Conservation (phyloP, 1,140 invertebrate genomes). For the Trachymyrmex septentrionalis region DNA sequence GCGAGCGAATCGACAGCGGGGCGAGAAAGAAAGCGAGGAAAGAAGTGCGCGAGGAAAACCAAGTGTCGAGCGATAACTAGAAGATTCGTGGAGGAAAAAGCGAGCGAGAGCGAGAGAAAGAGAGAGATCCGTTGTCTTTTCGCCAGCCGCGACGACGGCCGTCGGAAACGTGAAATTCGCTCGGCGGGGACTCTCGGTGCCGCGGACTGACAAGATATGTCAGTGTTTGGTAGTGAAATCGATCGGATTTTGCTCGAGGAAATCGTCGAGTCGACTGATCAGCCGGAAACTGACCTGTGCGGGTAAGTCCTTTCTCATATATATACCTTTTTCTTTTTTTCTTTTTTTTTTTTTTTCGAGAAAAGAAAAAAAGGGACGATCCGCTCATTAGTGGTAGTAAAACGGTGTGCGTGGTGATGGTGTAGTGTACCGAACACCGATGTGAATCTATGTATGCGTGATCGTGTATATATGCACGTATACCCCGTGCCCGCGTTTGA, state of each 20-base stretch:
- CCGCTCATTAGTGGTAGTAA: neutral
- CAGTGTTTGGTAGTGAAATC: constrained; percentile 83
- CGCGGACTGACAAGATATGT: constrained; percentile 83
- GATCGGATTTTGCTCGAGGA: constrained; percentile 85
- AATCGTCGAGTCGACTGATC: constrained; percentile 85
- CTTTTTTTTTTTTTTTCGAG: neutral
- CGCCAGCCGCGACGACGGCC: constrained; percentile 69
- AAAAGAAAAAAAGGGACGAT: neutral
- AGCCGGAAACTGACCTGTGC: constrained; percentile 83
- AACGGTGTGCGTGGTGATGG: too few species aligned
- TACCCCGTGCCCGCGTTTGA: constrained; percentile 44
- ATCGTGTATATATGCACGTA: neutral
- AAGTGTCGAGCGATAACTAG: constrained; percentile 17
- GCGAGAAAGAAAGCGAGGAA: neutral
- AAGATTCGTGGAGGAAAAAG: neutral
- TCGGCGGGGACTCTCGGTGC: constrained; percentile 71
- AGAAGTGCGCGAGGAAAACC: constrained; percentile 31
- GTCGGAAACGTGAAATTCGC: constrained; percentile 58
- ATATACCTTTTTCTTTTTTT: neutral
- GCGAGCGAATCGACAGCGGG: neutral
- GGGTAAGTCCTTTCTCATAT: constrained; percentile 79
- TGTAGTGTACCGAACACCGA: neutral
- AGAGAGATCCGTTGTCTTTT: constrained; percentile 57
- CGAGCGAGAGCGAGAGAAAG: neutral
- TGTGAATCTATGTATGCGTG: constrained; percentile 47